Percentiles rank a stretch among this genome's conserved stretches.
These are phyloP conservation scores for Eupithecia insigniata DNA, from an alignment of 2,888 invertebrate species.

Conservation along the genomic window DNA sequence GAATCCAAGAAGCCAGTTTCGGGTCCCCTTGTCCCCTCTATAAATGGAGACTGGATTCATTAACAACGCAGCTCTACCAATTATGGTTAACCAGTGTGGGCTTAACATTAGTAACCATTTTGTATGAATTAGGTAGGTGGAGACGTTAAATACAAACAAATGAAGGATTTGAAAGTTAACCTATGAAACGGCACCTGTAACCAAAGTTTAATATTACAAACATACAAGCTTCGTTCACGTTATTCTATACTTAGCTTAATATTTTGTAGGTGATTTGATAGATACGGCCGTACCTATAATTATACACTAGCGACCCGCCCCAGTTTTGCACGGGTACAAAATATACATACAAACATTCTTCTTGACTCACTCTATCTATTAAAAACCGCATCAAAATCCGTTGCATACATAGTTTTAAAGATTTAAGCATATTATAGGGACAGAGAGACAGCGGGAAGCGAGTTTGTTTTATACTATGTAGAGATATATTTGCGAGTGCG, in stretches of 20 bases:
- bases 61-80: conserved; percentile 61
- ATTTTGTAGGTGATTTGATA: not conserved
- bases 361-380: too few species aligned
- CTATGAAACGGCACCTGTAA: not conserved
- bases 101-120: conserved; percentile 55
- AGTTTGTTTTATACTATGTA: too few species aligned
- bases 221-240: not conserved
- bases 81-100: conserved; percentile 69
- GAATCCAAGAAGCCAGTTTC: conserved; percentile 40
- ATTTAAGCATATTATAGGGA: too few species aligned
- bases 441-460: too few species aligned
- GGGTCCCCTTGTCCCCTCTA: conserved; percentile 53
- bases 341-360: too few species aligned
- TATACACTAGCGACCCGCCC: too few species aligned
- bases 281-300: too few species aligned
- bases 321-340: too few species aligned
- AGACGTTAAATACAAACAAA: conserved; percentile 22
- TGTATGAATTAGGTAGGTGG: conserved; percentile 37
- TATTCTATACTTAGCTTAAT: not conserved
- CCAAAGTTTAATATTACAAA: not conserved
- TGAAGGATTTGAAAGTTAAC: conserved; percentile 20
- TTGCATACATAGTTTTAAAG: too few species aligned
- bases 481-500: too few species aligned
- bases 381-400: too few species aligned
- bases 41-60: conserved; percentile 68